Evolutionary conservation across 2,113 vertebrate genomes (phyloP).

Genomic region (Chionis minor): DNA sequence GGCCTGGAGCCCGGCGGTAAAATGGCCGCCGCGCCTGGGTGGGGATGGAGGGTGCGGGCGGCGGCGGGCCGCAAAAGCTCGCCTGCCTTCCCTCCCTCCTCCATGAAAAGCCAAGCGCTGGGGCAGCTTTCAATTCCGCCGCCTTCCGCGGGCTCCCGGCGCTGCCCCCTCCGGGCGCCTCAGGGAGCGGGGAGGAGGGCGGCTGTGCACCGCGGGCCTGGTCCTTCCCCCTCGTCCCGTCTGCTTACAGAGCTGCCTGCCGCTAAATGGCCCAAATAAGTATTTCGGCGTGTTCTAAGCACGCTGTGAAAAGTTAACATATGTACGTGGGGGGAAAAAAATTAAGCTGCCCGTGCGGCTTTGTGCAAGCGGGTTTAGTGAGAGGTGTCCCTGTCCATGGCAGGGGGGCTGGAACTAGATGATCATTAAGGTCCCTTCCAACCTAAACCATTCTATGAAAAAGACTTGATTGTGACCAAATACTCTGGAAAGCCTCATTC

Average conservation of each 20-base stretch:
- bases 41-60: accelerated
- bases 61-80: accelerated
- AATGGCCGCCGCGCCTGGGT: accelerated
- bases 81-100: too few relatives aligned
- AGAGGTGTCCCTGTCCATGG: background rate
- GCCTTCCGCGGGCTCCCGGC: accelerated
- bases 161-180: too few relatives aligned
- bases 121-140: accelerated
- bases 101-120: accelerated
- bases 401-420: background rate
- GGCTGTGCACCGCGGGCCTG: accelerated
- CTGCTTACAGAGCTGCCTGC: accelerated
- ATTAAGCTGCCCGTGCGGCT: background rate
- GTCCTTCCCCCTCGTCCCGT: accelerated
- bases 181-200: accelerated
- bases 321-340: accelerated
- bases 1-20: background rate
- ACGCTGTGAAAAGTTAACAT: accelerated
- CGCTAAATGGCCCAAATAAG: background rate
- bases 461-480: background rate
- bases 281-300: background rate
- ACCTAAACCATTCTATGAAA: background rate
- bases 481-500: background rate
- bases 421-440: background rate
- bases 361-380: background rate